Evolutionary conservation across 2,797 vertebrate genomes (phyloP).

Genomic region (Pseudochromis fuscus): DNA sequence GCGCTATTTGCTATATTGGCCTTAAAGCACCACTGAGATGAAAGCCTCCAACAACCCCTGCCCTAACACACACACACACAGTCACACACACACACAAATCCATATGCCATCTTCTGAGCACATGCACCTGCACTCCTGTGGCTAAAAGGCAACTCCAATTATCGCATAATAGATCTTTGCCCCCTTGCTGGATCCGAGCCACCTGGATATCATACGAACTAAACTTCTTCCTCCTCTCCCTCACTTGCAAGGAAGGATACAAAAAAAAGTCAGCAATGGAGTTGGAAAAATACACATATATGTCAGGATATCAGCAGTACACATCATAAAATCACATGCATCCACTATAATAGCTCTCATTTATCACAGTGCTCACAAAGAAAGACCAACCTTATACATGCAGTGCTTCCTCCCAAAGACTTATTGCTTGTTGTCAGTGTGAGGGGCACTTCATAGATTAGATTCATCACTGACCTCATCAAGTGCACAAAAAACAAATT

Average conservation of each 20-base stretch:
- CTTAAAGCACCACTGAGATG: constrained; percentile 69
- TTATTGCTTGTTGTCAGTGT: constrained; percentile 60
- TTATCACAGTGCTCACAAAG: constrained; percentile 65
- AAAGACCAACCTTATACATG: constrained; percentile 50
- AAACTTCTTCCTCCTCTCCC: constrained; percentile 10
- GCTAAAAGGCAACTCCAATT: constrained; percentile 68
- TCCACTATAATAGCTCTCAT: constrained; percentile 70
- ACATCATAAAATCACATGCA: constrained; percentile 66
- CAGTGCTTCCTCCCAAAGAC: constrained; percentile 49
- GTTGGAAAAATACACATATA: not conserved
- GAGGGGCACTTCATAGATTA: constrained; percentile 67
- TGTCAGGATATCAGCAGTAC: constrained; percentile 49
- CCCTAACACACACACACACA: constrained; percentile 31
- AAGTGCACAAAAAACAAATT: constrained; percentile 73
- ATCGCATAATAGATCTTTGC: constrained; percentile 62
- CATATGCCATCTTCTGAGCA: constrained; percentile 35
- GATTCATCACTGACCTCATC: constrained; percentile 77
- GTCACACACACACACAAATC: constrained; percentile 29
- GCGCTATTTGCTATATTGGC: constrained; percentile 69
- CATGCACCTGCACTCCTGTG: constrained; percentile 56
- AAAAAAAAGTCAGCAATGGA: not conserved
- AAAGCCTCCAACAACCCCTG: constrained; percentile 54
- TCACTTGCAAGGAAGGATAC: constrained; percentile 14
- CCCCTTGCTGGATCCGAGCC: constrained; percentile 47
- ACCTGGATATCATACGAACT: constrained; percentile 46